Base-by-base conservation (phyloP, 2,113 vertebrate genomes). In the Morphnarchus princeps region DNA sequence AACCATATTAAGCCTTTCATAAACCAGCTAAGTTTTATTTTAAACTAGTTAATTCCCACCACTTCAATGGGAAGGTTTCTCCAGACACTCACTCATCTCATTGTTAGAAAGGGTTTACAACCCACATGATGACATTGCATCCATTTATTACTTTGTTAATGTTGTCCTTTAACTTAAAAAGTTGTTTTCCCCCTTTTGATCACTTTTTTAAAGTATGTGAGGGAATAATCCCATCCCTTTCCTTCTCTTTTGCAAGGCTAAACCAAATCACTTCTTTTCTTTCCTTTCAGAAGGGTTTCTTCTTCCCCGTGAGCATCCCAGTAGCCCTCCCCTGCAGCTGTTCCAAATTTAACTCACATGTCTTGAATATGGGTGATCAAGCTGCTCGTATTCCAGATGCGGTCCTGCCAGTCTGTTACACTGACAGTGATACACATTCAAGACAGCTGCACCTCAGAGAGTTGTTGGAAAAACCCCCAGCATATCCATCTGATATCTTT, bases 371-470 rank as follows among this genome's bases (percentile, higher is more conserved):
- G 92, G 17, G 36, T 82, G 74, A 92, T 89, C 3, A 21, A 88
- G 66, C 62, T 81, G 57, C 74, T 95, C 28, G 1, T 89, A n/a
- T 50, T 90, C 52, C 87, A 96, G 90, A 73, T 17, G 7, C 87
- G 70, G 40, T 88, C 58, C 78, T 93, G 90, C 82, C 90, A 82
- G 70, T 85, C 78, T 88, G 65, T 82, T 63, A 21, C 21, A 20
- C 36, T 96, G 89, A 82, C 81, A 89, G 59, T 24, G 72, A 71
- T 83, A 81, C 42, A 43, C 49, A 52, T 63, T 90, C 47, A 67
- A 93, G 90, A 49, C 80, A 96, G 80, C 63, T 96, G 86, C 36
- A 81, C 50, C 90, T 89, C 80, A 78, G 61, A 58, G 47, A 72
- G 65, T 3, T 89, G 40, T n/a, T 66, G 57, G n/a, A 16, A 70